Evolutionary conservation across 2,888 invertebrate species (phyloP).

Genomic region (Spilarctia lutea): DNA sequence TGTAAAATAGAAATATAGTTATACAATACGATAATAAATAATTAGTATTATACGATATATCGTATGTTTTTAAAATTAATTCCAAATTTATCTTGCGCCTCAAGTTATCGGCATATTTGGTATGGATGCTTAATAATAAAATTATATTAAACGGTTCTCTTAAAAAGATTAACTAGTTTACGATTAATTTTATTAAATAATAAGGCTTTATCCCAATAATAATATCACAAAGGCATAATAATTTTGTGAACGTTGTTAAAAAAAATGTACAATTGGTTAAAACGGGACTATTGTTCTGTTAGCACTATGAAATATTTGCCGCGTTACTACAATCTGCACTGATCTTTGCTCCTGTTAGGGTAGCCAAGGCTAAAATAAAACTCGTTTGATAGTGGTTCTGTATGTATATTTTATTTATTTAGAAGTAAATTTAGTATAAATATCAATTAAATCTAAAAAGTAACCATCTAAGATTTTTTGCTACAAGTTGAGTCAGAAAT

Average conservation of each 20-base stretch:
- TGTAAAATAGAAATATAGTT: slow-evolving; percentile 53
- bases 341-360: slow-evolving; percentile 74
- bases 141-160: background rate
- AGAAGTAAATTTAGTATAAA: background rate
- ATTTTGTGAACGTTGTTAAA: slow-evolving; percentile 57
- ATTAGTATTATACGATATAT: slow-evolving; percentile 48
- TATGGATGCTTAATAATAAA: background rate
- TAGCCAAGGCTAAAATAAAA: slow-evolving; percentile 77
- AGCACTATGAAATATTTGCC: slow-evolving; percentile 80
- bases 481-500: background rate
- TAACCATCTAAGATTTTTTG: background rate
- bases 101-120: background rate
- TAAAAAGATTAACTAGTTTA: background rate
- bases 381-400: slow-evolving; percentile 12
- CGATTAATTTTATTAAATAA: slow-evolving; percentile 6
- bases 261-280: slow-evolving; percentile 62
- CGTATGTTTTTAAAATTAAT: slow-evolving; percentile 32
- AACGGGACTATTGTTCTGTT: slow-evolving; percentile 67
- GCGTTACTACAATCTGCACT: slow-evolving; percentile 75
- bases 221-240: slow-evolving; percentile 51
- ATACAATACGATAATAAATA: too few relatives aligned
- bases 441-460: too few relatives aligned
- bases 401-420: background rate
- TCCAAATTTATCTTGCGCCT: slow-evolving; percentile 17
- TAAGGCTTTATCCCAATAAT: background rate